These are phyloP conservation scores for Morinoia aosen DNA, from an alignment of 2,888 invertebrate species.

Conservation along the genomic window DNA sequence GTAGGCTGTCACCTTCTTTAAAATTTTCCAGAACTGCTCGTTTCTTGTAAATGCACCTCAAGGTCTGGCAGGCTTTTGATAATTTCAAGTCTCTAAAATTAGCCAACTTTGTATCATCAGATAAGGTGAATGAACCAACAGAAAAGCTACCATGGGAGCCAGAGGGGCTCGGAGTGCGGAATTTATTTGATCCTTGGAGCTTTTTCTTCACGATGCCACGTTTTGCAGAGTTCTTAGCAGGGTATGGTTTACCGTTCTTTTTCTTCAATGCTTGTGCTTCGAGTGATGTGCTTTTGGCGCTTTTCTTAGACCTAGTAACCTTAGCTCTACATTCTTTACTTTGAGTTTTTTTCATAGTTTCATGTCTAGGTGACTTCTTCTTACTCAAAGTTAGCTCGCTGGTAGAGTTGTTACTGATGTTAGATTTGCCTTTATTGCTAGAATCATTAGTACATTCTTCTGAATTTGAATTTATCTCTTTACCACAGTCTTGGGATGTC, in stretches of 20 bases:
- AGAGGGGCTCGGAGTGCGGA: neutral
- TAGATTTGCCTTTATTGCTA: neutral
- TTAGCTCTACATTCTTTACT: neutral
- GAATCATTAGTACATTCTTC: neutral
- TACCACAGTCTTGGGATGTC: neutral
- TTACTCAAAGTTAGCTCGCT: neutral
- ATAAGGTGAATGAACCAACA: neutral
- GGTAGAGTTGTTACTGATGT: neutral
- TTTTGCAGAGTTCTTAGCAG: neutral
- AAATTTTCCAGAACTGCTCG: neutral
- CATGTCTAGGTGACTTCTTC: neutral
- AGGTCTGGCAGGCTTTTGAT: neutral
- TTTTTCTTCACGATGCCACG: neutral
- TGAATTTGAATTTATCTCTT: neutral
- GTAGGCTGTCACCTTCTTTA: neutral
- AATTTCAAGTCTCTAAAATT: slow-evolving; percentile 1
- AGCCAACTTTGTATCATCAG: neutral
- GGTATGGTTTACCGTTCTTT: neutral
- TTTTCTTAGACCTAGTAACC: neutral
- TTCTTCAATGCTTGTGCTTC: neutral
- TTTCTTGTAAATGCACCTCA: slow-evolving; percentile 28
- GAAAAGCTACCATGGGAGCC: neutral
- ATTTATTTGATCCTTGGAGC: neutral
- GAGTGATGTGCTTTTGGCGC: neutral
- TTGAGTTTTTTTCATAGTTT: neutral